phyloP scores from a whole-genome alignment of 2,113 vertebrate species.

The Nematolebias whitei region DNA sequence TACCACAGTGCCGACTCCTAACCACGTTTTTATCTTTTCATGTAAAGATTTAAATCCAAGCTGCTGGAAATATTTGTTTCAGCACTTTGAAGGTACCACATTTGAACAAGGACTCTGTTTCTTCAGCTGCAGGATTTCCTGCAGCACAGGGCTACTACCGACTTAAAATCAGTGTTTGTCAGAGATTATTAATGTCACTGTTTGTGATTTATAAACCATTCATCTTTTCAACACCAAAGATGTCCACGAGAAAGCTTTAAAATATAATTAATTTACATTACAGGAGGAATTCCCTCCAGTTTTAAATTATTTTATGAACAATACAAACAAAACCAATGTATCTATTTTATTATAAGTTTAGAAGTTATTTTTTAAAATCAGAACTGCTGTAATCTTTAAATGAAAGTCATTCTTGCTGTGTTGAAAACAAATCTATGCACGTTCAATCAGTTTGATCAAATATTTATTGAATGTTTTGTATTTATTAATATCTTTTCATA shows the following conservation, averaged over 20 bases:
- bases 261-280: not conserved
- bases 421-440: constrained; percentile 41
- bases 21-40: constrained; percentile 24
- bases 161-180: constrained; percentile 27
- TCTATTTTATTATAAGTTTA: constrained; percentile 8
- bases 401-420: constrained; percentile 8
- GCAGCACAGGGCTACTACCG: constrained; percentile 13
- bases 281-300: not conserved
- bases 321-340: constrained; percentile 2
- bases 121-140: not conserved
- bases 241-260: not conserved
- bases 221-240: constrained; percentile 8
- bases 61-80: constrained; percentile 35
- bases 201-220: constrained; percentile 19
- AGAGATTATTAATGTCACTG: constrained; percentile 3
- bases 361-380: not conserved
- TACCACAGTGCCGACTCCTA: constrained; percentile 15
- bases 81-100: constrained; percentile 37
- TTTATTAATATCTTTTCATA: not conserved
- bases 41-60: constrained; percentile 33
- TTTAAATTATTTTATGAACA: constrained; percentile 4
- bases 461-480: constrained; percentile 2
- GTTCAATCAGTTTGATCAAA: constrained; percentile 18
- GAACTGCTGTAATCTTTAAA: constrained; percentile 16
- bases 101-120: constrained; percentile 5